These are phyloP conservation scores for Thalassophryne amazonica DNA, from an alignment of 2,797 vertebrate genomes.

Conservation along the genomic window DNA sequence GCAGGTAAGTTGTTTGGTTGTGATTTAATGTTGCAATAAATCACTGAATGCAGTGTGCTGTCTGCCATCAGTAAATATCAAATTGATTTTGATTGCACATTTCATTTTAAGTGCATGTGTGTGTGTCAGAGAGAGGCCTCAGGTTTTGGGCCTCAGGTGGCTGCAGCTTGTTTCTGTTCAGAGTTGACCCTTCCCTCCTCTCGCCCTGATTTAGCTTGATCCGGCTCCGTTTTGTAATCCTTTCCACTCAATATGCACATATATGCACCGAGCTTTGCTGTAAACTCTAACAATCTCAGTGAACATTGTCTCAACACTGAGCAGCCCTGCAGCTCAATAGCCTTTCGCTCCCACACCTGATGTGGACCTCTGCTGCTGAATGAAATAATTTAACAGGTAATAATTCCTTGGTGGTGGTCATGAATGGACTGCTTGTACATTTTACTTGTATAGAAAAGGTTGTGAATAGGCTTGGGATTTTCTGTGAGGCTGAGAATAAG, in stretches of 20 bases:
- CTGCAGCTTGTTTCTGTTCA: slow-evolving; percentile 51
- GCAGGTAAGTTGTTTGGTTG: neutral
- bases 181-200: slow-evolving; percentile 38
- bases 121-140: slow-evolving; percentile 26
- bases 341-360: slow-evolving; percentile 45
- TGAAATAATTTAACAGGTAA: slow-evolving; percentile 1
- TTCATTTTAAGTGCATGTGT: slow-evolving; percentile 1
- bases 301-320: slow-evolving; percentile 4
- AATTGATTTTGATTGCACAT: neutral
- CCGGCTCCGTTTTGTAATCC: slow-evolving; percentile 36
- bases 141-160: slow-evolving; percentile 61
- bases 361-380: slow-evolving; percentile 8
- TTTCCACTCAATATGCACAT: slow-evolving; percentile 6
- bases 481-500: slow-evolving; percentile 18
- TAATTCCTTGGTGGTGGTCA: neutral
- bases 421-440: neutral
- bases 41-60: neutral
- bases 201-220: slow-evolving; percentile 48
- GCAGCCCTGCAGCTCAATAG: slow-evolving; percentile 16
- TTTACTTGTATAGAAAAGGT: neutral
- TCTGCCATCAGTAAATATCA: neutral
- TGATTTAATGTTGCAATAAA: neutral
- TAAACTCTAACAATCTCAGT: slow-evolving; percentile 44
- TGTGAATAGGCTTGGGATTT: slow-evolving; percentile 2
- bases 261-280: neutral